Percentiles rank a stretch among this genome's conserved stretches.
phyloP scores from a whole-genome alignment of 2,888 invertebrate species.

The Frankliniella intonsa region DNA sequence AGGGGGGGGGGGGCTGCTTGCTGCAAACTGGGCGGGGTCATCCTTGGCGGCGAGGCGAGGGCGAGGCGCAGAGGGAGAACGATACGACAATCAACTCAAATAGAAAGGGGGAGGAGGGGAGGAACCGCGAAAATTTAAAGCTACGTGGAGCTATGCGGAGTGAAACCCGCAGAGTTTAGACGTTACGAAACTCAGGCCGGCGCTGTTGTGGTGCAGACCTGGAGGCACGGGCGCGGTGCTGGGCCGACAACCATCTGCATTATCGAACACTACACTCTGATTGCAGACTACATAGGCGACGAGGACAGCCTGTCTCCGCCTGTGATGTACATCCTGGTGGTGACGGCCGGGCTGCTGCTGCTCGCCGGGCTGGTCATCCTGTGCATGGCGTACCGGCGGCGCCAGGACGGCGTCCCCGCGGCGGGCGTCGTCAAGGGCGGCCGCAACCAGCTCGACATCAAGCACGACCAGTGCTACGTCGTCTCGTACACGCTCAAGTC shows the following conservation, averaged over 20 bases:
- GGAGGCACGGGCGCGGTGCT: background rate
- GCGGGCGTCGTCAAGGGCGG: background rate
- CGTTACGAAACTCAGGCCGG: background rate
- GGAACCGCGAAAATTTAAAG: too few relatives aligned
- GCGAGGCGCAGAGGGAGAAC: too few relatives aligned
- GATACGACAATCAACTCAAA: too few relatives aligned
- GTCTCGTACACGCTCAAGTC: conserved; percentile 39
- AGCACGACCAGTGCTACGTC: conserved; percentile 38
- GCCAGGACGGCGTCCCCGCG: background rate
- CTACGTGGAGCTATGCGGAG: too few relatives aligned
- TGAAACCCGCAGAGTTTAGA: too few relatives aligned
- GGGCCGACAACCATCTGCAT: background rate
- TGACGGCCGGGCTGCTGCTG: conserved; percentile 14
- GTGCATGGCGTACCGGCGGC: conserved; percentile 8
- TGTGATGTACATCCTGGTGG: conserved; percentile 2
- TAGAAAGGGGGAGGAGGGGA: too few relatives aligned
- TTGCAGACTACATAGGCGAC: conserved; percentile 19
- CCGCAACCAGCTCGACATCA: conserved; percentile 36
- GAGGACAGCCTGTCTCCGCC: background rate
- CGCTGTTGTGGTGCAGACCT: background rate
- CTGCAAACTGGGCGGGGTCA: too few relatives aligned
- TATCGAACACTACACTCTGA: background rate
- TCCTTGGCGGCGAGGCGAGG: too few relatives aligned
- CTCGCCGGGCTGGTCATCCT: background rate
- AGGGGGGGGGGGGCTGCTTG: too few relatives aligned